Evolutionary conservation across 1,140 invertebrate species (phyloP).

Genomic region (Thrips palmi): DNA sequence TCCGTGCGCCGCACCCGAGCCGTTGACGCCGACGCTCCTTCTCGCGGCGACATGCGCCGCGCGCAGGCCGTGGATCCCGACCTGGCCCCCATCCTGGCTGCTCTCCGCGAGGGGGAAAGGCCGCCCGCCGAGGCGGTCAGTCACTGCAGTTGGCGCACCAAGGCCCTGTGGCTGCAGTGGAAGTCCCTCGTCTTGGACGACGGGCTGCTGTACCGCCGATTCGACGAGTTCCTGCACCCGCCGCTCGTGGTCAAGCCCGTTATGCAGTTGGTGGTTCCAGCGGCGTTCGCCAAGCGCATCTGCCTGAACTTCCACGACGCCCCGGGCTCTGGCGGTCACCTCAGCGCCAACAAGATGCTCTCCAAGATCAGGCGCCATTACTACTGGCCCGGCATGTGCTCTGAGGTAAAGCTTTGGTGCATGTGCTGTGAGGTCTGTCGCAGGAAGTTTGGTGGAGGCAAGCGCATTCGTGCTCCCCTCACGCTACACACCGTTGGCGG

Average conservation of each 20-base stretch:
- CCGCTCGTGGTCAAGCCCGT: too few relatives aligned
- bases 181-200: too few relatives aligned
- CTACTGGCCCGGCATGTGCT: slow-evolving; percentile 14
- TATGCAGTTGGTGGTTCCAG: neutral
- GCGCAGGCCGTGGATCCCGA: too few relatives aligned
- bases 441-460: slow-evolving; percentile 12
- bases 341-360: slow-evolving; percentile 11
- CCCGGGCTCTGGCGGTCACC: slow-evolving; percentile 14
- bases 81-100: too few relatives aligned
- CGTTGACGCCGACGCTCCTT: neutral
- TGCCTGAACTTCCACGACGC: slow-evolving; percentile 7
- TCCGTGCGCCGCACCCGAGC: too few relatives aligned
- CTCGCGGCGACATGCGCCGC: too few relatives aligned
- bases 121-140: too few relatives aligned
- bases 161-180: too few relatives aligned
- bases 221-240: neutral
- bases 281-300: neutral
- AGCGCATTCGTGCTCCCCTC: slow-evolving; percentile 7
- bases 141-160: too few relatives aligned
- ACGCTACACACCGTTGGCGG: neutral
- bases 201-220: neutral
- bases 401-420: slow-evolving; percentile 12
- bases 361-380: slow-evolving; percentile 7
- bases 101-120: too few relatives aligned
- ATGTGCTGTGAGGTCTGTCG: slow-evolving; percentile 12